Base-by-base conservation (phyloP, 2,113 vertebrate genomes). In the Ursus arctos region DNA sequence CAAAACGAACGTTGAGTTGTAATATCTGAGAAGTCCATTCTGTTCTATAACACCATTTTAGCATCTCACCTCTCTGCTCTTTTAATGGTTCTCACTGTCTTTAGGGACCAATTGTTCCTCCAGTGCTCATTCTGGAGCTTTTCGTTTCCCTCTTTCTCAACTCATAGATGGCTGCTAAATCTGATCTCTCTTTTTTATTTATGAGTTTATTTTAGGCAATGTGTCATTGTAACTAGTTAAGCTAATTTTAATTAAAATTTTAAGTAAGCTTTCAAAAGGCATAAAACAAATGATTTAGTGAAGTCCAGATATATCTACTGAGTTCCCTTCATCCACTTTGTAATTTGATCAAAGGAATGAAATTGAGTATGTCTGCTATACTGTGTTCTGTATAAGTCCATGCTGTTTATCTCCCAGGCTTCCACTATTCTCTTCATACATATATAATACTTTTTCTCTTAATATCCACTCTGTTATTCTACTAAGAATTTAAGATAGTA, bases 201-300 rank as follows among this genome's bases (percentile, higher is more conserved):
- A 86, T 89, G 47, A 95, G 33, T 85, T 96, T 94, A 80, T 94
- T 76, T 93, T 47, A 69, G 40, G 47, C 43, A 63, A 89, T 55
- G 16, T 92, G 83, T 91, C 57, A 79, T 31, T 97, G 47, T 97
- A 96, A 91, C 97, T 40, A 94, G 55, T 63, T 71, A 97, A 97
- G 91, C 94, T 96, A 95, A 83, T 80, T 97, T 95, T 98, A 97
- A 97, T 96, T 97, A 97, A 97, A 95, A 97, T 93, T 87, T 94
- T 94, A 96, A 97, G 91, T 88, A 96, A 94, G 91, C 22, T 94
- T 96, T 95, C 79, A 76, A 33, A 94, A 94, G 33, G 53, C 81
- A 96, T 94, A 85, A 94, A 93, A 59, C 43, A 95, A 95, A 96
- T 96, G 86, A 92, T 91, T 90, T 91, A 90, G 81, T 83, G 83